These are phyloP conservation scores for Lacanobia oleracea DNA, from an alignment of 2,888 invertebrate genomes.

Conservation along the genomic window DNA sequence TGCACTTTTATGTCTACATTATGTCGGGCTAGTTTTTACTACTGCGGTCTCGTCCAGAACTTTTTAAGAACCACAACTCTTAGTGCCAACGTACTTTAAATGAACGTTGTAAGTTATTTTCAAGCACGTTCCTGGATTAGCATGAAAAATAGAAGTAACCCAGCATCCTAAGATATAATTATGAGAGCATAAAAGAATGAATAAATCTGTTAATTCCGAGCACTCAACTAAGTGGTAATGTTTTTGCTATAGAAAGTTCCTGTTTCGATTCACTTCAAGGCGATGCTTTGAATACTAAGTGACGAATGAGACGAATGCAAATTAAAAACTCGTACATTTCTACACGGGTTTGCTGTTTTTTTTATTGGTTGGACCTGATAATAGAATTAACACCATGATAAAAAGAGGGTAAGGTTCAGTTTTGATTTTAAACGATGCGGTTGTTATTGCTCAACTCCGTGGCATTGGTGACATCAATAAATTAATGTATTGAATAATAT, in stretches of 20 bases:
- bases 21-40: constrained; percentile 13
- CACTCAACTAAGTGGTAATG: constrained; percentile 63
- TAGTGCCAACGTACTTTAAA: constrained; percentile 30
- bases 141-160: constrained; percentile 54
- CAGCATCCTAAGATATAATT: constrained; percentile 56
- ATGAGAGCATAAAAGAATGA: constrained; percentile 60
- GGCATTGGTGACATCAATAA: not conserved
- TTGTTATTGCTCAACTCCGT: not conserved
- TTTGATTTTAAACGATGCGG: not conserved
- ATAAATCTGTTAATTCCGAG: constrained; percentile 59
- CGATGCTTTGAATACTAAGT: constrained; percentile 79
- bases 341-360: constrained; percentile 19
- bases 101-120: constrained; percentile 50
- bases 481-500: too few species aligned
- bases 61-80: constrained; percentile 44
- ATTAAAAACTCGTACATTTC: constrained; percentile 61
- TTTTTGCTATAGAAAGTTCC: constrained; percentile 73
- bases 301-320: constrained; percentile 79
- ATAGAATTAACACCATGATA: not conserved
- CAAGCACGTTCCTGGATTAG: constrained; percentile 58
- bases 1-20: constrained; percentile 11
- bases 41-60: constrained; percentile 9
- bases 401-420: not conserved
- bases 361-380: not conserved
- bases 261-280: constrained; percentile 76